Evolutionary conservation across 2,888 invertebrate genomes (phyloP), one percentile per base, ranked within the genome.

Genomic region (Rhaphigaster nebulosa): DNA sequence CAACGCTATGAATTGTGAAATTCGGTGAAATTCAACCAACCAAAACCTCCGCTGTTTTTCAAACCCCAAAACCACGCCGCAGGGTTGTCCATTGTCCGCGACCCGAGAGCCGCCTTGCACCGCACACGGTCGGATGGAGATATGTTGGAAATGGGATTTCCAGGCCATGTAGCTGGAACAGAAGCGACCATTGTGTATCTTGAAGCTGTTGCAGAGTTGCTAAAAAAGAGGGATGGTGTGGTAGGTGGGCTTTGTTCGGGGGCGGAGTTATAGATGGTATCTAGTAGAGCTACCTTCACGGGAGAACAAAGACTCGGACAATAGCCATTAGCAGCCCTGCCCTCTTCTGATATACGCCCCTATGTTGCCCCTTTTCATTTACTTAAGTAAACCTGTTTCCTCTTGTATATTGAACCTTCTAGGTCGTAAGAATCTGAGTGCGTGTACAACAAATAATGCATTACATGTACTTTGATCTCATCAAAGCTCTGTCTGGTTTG

Each of bases 81-180:
- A 70, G 70, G 70, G 70, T 70, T 70, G 70, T 34, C 70, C 70
- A 76, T 76, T 76, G 84, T 84, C 45, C 84, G 15, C 45, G 26
- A 50, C 45, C n/a, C 15, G 84, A n/a, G 3, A n/a, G 26, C 12
- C 84, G 45, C 84, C 84, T 50, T 84, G 45, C 84, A 38, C n/a
- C 38, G 29, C 54, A 13, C 87, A 34, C 52, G 54, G 34, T 50
- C 56, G 70, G 34, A 6, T 56, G 87, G 87, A 56, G 54, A 87
- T 56, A 45, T 52, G n/a, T 20, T 54, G 54, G 50, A 56, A 88
- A 88, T 88, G 88, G 88, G 88, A 60, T 88, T 88, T 88, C 88
- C 88, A 60, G 56, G 34, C 88, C 88, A 88, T 88, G 88, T 34
- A 41, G 88, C 88, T 60, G 56, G 88, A 88, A 88, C 88, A 88